Conservation (phyloP, 2,797 vertebrate genomes). For the Meda fulgida region DNA sequence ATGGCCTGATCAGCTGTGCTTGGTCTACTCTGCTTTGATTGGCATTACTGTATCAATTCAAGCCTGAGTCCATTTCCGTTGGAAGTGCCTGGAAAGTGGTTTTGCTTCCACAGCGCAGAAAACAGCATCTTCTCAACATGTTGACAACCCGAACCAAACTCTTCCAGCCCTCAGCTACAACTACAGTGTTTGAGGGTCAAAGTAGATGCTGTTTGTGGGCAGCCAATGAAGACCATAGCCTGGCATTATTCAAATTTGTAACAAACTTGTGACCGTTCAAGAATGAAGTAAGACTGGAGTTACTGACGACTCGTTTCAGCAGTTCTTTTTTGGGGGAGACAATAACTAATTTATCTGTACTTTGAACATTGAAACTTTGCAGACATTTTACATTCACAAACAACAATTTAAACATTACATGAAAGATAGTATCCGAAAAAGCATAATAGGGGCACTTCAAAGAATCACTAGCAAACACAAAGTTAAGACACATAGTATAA, state of each 20-base stretch:
- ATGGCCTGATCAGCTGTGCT: too few relatives aligned
- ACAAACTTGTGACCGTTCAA: background rate
- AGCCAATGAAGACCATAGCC: background rate
- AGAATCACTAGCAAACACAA: background rate
- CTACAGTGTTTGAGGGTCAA: background rate
- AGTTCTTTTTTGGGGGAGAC: background rate
- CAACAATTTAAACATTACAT: background rate
- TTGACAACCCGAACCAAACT: background rate
- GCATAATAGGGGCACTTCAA: background rate
- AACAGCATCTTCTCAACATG: background rate
- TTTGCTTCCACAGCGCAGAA: background rate
- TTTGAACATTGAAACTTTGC: background rate
- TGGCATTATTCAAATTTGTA: background rate
- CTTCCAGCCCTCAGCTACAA: background rate
- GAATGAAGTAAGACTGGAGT: background rate
- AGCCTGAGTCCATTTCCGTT: background rate
- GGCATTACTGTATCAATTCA: too few relatives aligned
- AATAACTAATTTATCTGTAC: background rate
- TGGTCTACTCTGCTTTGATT: too few relatives aligned
- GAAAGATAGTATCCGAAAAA: background rate
- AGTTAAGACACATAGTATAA: background rate
- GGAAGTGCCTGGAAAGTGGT: background rate
- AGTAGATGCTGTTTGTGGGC: background rate
- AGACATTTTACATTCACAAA: background rate
- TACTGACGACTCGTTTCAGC: background rate